Percentiles rank a stretch among this genome's conserved stretches.
Conservation (phyloP, 2,888 invertebrate species). For the Lumbricus terrestris region DNA sequence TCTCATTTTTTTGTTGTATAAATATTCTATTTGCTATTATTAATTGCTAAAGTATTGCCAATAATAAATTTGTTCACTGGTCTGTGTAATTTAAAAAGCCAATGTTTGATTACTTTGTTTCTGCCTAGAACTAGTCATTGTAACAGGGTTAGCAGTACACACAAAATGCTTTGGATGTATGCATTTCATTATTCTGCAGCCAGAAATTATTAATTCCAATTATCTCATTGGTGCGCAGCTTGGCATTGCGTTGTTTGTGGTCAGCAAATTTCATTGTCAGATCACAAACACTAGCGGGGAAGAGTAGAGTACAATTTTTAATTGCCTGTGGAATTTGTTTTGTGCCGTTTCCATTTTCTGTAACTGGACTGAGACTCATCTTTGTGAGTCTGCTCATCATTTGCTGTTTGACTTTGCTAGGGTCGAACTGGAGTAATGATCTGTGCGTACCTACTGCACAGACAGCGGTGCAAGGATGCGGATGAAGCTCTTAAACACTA, state of each 20-base stretch:
- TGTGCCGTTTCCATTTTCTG: not conserved
- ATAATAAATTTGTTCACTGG: too few relatives aligned
- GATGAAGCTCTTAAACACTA: slow-evolving; percentile 87
- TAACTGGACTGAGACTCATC: not conserved
- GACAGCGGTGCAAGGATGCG: slow-evolving; percentile 69
- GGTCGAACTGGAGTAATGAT: slow-evolving; percentile 84
- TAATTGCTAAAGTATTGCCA: not conserved
- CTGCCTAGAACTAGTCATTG: too few relatives aligned
- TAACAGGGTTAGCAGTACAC: too few relatives aligned
- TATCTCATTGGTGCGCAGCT: not conserved
- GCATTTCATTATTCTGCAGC: too few relatives aligned
- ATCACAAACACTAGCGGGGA: not conserved
- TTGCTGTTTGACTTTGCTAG: slow-evolving; percentile 59
- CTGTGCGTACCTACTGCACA: slow-evolving; percentile 91
- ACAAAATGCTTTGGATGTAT: too few relatives aligned
- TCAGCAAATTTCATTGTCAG: not conserved
- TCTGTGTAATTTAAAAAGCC: too few relatives aligned
- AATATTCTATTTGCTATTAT: not conserved
- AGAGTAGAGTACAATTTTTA: not conserved
- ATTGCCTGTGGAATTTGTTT: not conserved
- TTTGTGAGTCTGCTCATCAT: not conserved
- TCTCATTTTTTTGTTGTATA: not conserved
- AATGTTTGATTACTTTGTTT: too few relatives aligned
- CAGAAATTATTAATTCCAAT: too few relatives aligned
- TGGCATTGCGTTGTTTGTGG: not conserved